phyloP scores from a whole-genome alignment of 2,888 invertebrate species.

The Ametastegia equiseti region DNA sequence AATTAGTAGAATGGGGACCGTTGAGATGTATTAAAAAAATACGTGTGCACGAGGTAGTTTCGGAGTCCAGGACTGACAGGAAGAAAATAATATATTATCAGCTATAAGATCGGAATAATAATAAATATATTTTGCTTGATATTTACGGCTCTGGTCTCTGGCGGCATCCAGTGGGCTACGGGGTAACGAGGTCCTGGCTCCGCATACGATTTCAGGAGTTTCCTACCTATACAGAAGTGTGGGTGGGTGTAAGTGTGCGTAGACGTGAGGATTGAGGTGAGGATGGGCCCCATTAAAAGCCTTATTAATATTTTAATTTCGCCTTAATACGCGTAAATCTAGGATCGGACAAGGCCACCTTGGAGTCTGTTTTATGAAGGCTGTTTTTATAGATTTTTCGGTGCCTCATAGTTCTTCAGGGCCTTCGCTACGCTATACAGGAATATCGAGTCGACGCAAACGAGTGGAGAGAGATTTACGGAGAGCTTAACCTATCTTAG shows the following conservation, averaged over 20 bases:
- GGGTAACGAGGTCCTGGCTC: constrained; percentile 40
- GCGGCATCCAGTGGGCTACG: constrained; percentile 28
- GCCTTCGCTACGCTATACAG: background rate
- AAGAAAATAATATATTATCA: constrained; percentile 50
- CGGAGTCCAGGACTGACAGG: constrained; percentile 7
- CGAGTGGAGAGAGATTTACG: constrained; percentile 32
- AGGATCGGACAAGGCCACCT: constrained; percentile 68
- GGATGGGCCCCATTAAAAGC: constrained; percentile 60
- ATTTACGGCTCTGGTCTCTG: constrained; percentile 56
- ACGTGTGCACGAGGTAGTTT: constrained; percentile 1
- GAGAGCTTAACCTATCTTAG: constrained; percentile 2
- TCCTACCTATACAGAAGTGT: background rate
- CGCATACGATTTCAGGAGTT: background rate
- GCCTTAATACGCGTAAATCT: constrained; percentile 70
- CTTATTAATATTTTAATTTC: constrained; percentile 71
- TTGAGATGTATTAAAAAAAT: background rate
- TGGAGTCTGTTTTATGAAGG: constrained; percentile 61
- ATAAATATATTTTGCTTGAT: constrained; percentile 57
- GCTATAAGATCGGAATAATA: constrained; percentile 54
- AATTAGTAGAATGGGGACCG: background rate
- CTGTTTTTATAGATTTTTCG: constrained; percentile 53
- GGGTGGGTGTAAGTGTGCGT: background rate
- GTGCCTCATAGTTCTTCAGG: background rate
- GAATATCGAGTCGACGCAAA: background rate
- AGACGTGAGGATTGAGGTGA: constrained; percentile 11